Conservation (phyloP, 2,113 vertebrate genomes). For the Bubalus kerabau region DNA sequence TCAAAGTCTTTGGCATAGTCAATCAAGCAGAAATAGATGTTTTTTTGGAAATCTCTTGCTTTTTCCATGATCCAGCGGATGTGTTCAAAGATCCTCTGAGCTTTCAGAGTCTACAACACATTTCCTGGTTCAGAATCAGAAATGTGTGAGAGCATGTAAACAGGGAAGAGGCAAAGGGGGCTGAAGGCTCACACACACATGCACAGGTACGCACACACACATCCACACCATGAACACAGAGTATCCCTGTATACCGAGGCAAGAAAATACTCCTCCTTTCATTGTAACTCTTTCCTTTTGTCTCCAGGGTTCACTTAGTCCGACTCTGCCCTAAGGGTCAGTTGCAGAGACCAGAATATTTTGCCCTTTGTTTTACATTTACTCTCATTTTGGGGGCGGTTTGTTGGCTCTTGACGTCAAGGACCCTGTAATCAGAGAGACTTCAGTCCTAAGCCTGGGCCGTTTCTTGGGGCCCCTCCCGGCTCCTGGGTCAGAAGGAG, state of each 20-base stretch:
- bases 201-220: fast-evolving
- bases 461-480: fast-evolving
- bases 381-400: background rate
- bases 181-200: no score
- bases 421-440: background rate
- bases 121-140: background rate
- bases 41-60: no score
- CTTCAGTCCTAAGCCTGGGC: fast-evolving
- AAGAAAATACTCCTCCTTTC: background rate
- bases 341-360: background rate
- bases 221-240: fast-evolving
- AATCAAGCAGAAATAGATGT: no score
- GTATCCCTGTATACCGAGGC: fast-evolving
- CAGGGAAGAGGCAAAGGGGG: background rate
- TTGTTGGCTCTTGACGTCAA: background rate
- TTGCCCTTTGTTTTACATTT: background rate
- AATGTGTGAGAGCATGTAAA: no score
- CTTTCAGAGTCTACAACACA: background rate
- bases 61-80: no score
- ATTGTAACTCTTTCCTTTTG: fast-evolving
- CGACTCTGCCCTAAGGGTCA: fast-evolving
- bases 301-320: background rate
- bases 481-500: background rate
- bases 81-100: background rate
- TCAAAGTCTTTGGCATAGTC: no score